A percentile compares a stretch with the other conserved stretches of the same genome.
Conservation (phyloP, 1,140 invertebrate genomes). For the Anastrepha obliqua region DNA sequence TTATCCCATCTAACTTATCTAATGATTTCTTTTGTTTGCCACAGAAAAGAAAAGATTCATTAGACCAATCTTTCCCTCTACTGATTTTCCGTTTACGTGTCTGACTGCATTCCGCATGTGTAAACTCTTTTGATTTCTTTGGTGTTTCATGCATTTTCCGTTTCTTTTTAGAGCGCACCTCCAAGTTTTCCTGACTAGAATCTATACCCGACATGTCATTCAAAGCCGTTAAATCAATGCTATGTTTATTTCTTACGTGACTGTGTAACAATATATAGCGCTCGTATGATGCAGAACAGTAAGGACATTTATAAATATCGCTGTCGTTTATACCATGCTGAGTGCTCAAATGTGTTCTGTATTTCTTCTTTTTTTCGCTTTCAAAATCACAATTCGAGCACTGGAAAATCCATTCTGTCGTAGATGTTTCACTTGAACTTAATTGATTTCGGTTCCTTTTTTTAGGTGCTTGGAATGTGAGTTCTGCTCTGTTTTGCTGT, state of each 20-base stretch:
- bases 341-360: background rate
- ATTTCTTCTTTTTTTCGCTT: background rate
- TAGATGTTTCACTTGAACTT: background rate
- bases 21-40: slow-evolving; percentile 19
- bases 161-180: background rate
- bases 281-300: background rate
- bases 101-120: background rate
- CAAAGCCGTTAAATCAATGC: background rate
- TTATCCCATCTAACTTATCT: slow-evolving; percentile 48
- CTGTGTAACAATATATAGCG: background rate
- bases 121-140: background rate
- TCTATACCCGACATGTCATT: background rate
- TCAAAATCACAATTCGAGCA: background rate
- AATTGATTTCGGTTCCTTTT: background rate
- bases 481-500: background rate
- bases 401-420: background rate
- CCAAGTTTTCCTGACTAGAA: background rate
- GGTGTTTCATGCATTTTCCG: background rate
- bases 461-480: background rate
- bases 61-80: background rate
- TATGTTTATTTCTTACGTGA: background rate
- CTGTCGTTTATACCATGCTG: background rate
- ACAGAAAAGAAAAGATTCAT: slow-evolving; percentile 44
- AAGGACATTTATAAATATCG: background rate
- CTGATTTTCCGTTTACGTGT: background rate